A percentile compares a stretch with the other conserved stretches of the same genome.
These are phyloP conservation scores for Dascyllus trimaculatus DNA, from an alignment of 2,113 vertebrate species.

Conservation along the genomic window DNA sequence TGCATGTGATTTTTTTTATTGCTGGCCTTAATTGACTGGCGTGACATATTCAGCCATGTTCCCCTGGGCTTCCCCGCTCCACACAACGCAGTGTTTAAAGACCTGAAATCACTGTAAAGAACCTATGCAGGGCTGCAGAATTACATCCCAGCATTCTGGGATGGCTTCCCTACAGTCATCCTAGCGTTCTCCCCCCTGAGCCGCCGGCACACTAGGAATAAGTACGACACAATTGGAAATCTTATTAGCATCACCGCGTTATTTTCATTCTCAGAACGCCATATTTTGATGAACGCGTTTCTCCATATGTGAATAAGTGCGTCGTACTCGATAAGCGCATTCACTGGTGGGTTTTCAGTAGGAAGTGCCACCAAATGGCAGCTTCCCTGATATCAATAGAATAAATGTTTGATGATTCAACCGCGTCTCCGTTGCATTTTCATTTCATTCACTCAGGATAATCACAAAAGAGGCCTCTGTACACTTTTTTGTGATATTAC, in stretches of 20 bases:
- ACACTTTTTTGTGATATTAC: conserved; percentile 14
- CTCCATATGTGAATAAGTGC: conserved; percentile 25
- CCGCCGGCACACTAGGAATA: conserved; percentile 8
- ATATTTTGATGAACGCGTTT: conserved; percentile 20
- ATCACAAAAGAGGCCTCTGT: conserved; percentile 9
- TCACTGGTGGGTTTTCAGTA: conserved; percentile 35
- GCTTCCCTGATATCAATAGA: conserved; percentile 38
- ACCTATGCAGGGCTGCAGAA: conserved; percentile 51
- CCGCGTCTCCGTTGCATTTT: conserved; percentile 9
- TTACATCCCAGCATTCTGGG: conserved; percentile 57
- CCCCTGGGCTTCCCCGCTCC: conserved; percentile 30
- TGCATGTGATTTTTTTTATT: neutral
- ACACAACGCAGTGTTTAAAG: conserved; percentile 43
- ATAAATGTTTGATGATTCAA: conserved; percentile 50
- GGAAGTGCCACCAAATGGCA: conserved; percentile 34
- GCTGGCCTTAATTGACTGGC: conserved; percentile 59
- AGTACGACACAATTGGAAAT: conserved; percentile 14
- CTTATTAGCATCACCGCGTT: conserved; percentile 26
- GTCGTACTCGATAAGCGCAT: conserved; percentile 22
- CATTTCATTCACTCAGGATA: conserved; percentile 37
- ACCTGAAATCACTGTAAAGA: conserved; percentile 49
- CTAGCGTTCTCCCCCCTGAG: conserved; percentile 46
- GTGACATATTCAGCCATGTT: conserved; percentile 53
- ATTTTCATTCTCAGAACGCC: conserved; percentile 26
- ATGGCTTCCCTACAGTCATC: conserved; percentile 48